phyloP scores from a whole-genome alignment of 1,140 invertebrate species.

The Orchestia grillus region DNA sequence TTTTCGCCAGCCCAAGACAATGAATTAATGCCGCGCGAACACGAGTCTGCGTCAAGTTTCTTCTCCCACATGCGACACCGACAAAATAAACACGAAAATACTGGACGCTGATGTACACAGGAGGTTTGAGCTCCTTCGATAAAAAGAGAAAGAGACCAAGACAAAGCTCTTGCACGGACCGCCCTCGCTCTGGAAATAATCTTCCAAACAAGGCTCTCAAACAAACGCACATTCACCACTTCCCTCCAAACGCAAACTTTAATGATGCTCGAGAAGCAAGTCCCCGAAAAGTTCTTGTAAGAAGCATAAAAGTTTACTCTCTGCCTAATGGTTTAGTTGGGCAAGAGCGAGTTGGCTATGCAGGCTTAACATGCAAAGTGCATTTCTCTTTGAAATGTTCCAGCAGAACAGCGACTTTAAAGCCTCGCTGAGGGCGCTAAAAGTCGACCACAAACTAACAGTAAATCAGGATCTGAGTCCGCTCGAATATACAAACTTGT shows the following conservation, averaged over 20 bases:
- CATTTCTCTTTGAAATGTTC: slow-evolving; percentile 38
- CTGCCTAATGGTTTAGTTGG: slow-evolving; percentile 52
- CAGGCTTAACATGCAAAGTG: slow-evolving; percentile 55
- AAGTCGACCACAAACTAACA: background rate
- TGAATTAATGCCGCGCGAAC: background rate
- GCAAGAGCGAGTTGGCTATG: slow-evolving; percentile 13
- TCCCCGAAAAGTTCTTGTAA: slow-evolving; percentile 16
- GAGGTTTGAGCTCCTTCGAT: background rate
- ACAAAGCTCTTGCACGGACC: background rate
- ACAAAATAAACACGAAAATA: background rate
- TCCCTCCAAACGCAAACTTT: slow-evolving; percentile 10
- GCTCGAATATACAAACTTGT: background rate
- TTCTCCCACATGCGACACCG: background rate
- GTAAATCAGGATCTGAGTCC: background rate
- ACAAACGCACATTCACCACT: slow-evolving; percentile 28
- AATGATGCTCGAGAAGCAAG: slow-evolving; percentile 33
- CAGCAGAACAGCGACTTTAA: background rate
- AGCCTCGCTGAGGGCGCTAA: background rate
- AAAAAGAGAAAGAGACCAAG: background rate
- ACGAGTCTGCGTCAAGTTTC: background rate
- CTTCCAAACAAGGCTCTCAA: slow-evolving; percentile 15
- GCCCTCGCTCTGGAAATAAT: slow-evolving; percentile 11
- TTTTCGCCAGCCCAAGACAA: background rate
- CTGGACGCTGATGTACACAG: background rate
- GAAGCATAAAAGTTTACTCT: slow-evolving; percentile 48